phyloP scores from a whole-genome alignment of 2,888 invertebrate species.

The Scaptomyza caliginosa region DNA sequence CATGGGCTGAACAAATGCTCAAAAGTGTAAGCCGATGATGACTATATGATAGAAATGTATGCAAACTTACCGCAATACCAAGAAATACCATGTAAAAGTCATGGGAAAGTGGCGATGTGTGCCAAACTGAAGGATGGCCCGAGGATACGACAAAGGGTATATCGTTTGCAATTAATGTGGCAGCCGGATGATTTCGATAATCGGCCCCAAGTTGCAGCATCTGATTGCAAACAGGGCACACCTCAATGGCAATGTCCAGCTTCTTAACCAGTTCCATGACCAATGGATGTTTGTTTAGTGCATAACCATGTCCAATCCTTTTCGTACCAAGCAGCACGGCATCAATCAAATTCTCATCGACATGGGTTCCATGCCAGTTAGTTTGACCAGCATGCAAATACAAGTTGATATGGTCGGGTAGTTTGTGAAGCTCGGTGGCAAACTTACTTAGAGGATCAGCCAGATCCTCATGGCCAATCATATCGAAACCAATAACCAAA shows the following conservation, averaged over 20 bases:
- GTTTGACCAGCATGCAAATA: slow-evolving; percentile 94
- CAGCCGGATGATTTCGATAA: slow-evolving; percentile 90
- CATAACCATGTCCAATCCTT: slow-evolving; percentile 91
- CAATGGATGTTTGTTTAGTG: slow-evolving; percentile 89
- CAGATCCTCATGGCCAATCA: slow-evolving; percentile 91
- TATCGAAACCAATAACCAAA: slow-evolving; percentile 91
- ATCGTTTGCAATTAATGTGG: slow-evolving; percentile 87
- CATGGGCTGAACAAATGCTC: slow-evolving; percentile 82
- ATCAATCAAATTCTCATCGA: slow-evolving; percentile 90
- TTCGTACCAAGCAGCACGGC: slow-evolving; percentile 90
- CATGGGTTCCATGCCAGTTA: slow-evolving; percentile 87
- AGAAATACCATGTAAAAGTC: slow-evolving; percentile 92
- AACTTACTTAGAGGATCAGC: slow-evolving; percentile 87
- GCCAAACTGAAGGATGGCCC: slow-evolving; percentile 92
- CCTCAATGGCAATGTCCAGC: slow-evolving; percentile 88
- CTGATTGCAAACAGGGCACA: slow-evolving; percentile 92
- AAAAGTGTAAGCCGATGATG: too few relatives aligned
- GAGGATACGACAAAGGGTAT: slow-evolving; percentile 90
- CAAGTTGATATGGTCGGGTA: slow-evolving; percentile 85
- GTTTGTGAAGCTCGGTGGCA: slow-evolving; percentile 85
- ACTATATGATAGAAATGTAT: neutral
- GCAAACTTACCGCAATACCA: slow-evolving; percentile 86
- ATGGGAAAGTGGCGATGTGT: slow-evolving; percentile 88
- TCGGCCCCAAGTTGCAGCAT: slow-evolving; percentile 89
- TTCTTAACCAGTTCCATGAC: slow-evolving; percentile 86